Conservation (phyloP, 1,140 invertebrate genomes). For the Polyergus mexicanus region DNA sequence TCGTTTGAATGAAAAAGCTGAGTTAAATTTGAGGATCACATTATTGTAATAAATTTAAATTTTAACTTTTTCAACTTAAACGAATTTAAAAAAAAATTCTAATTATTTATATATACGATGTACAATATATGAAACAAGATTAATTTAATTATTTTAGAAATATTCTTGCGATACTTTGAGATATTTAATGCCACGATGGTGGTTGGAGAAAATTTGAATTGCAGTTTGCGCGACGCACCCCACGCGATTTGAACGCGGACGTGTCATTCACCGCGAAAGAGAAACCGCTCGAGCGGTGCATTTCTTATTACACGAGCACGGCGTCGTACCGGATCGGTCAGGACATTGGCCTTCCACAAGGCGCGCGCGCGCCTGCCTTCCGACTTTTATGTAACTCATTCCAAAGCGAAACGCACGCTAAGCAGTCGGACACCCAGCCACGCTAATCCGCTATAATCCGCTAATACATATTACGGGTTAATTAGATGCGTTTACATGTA, state of each 20-base stretch:
- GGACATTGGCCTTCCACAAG: constrained; percentile 84
- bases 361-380: constrained; percentile 68
- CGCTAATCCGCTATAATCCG: neutral
- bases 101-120: neutral
- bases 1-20: neutral
- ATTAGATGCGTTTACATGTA: constrained; percentile 2
- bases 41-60: neutral
- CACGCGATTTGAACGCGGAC: constrained; percentile 14
- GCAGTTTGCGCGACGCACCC: neutral
- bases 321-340: constrained; percentile 65
- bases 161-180: neutral
- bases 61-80: neutral
- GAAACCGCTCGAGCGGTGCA: constrained; percentile 54
- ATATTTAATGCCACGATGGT: neutral
- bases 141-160: neutral
- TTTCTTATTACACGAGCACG: constrained; percentile 70
- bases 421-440: constrained; percentile 34
- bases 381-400: constrained; percentile 81
- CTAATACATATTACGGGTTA: neutral
- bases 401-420: constrained; percentile 74
- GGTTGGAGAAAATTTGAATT: neutral
- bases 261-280: constrained; percentile 55
- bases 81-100: neutral
- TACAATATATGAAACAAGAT: neutral
- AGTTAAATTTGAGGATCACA: too few relatives aligned